Base-by-base conservation (phyloP, 2,888 invertebrate genomes). In the Volucella zonaria region DNA sequence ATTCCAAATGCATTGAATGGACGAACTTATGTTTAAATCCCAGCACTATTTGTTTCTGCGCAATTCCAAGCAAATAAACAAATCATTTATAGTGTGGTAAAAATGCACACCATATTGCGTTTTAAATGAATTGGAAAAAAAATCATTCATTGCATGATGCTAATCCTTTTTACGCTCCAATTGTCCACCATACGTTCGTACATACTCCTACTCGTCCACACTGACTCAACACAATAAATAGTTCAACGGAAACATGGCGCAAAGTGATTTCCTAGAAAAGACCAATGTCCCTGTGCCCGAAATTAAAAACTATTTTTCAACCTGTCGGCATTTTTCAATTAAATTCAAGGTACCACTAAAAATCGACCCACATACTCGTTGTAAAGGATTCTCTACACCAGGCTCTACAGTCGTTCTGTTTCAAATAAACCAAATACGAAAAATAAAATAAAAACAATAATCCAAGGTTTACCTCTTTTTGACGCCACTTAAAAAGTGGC, bases 391-490 rank as follows among this genome's bases (percentile, higher is more conserved):
- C 31, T 31, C 31, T 31, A 8, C 42, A 6, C 4, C 42, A 11
- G 4, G 4, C 2, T 9, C 10, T 23, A 15, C 45, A 11, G 23
- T 43, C 14, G n/a, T n/a, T 40, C 14, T 14, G 12, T 51, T 52
- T 15, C 56, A 10, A 23, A 45, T 38, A 43, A 59, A 52, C 49
- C 49, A 54, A 68, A 68, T 15, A 40, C 49, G n/a, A 64, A 85
- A 45, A 59, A 47, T 47, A 67, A 77, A 18, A 43, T 61, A 43
- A 23, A 70, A n/a, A 40, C 47, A 64, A 42, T 15, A 43, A 14
- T 6, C 59, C 51, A 31, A 31, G 31, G 59, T 64, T 85, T 86
- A 86, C 86, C 86, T 86, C 59, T 77, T 86, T 78, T 86, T 81
- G 49, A 70, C 54, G 70, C 73, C 82, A 31, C 70, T 42, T 64